Base-by-base conservation (phyloP, 2,113 vertebrate species). In the Paramisgurnus dabryanus region DNA sequence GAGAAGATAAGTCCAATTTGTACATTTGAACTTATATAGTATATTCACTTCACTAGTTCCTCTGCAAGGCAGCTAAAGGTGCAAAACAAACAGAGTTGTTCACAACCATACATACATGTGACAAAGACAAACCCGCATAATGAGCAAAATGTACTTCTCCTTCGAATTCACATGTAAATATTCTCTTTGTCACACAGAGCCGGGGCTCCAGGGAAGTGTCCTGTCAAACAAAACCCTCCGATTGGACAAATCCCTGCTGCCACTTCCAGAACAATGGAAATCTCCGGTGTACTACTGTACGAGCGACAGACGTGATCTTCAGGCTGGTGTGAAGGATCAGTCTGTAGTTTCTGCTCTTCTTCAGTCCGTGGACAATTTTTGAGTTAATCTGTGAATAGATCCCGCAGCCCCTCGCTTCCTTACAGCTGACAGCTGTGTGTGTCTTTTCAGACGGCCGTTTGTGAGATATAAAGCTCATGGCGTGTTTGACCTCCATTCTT, bases 381-480 rank as follows among this genome's bases (percentile, higher is more conserved):
- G 80, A 89, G 84, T 80, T 50, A 4, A 70, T 34, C 34, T 91
- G 63, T 83, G 88, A 89, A 91, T 87, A 72, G 84, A 69, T 63
- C 79, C 84, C 85, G 78, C 74, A 80, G 83, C 85, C 72, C 88
- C 80, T 83, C 82, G 79, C 3, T 80, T 71, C 83, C 79, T 72
- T 78, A 85, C 86, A 88, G 86, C 88, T 87, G 87, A 87, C 90
- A 90, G 87, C 89, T 90, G 90, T 87, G 85, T 75, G 80, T 80
- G 84, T 82, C 82, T 92, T 91, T 89, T 87, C 77, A 22, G 7
- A 79, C 55, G 85, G 8, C 64, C 53, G 86, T 85, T 79, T 45
- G 40, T 67, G 69, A 41, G 80, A 49, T 81, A 86, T 83, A 90
- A 88, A 85, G 68, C 79, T 67, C 83, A 65, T 34, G 40, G 67